Evolutionary conservation across 35 echinoderm and acorn worm genomes (phyloP), one percentile per base, ranked within the genome.

Genomic region (Ptychodera flava): DNA sequence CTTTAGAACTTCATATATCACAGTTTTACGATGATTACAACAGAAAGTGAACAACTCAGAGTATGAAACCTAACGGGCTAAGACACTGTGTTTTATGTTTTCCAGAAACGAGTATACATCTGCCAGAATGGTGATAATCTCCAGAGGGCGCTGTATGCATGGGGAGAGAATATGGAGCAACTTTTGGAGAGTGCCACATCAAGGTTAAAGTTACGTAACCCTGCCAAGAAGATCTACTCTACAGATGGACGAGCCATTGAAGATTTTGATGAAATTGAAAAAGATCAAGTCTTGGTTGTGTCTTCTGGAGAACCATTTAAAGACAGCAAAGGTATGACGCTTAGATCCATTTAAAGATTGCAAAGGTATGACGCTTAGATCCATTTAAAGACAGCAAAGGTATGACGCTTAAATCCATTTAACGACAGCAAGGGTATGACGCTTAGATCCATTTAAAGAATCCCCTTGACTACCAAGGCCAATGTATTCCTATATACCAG

Each of bases 271-370:
- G 92, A 97, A 31, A 77, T 97, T 28, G 30, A 64, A 31, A 30
- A 92, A 80, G 95, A 97, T 78, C 79, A 93, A 32, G 83, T 97
- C 34, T 78, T 93, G 30, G 93, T 89, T 77, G 92, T 89, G 37
- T 91, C 95, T 0, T 79, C 81, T 27, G 90, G 92, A 27, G 92
- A 91, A 29, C 38, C 82, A 15, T 92, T 92, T 31, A 97, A 87
- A 76, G 92, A 92, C 81, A 83, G 82, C 36, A 97, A 89, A 88
- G 87, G 95, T 97, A n/a, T n/a, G n/a, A n/a, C n/a, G n/a, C n/a
- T n/a, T n/a, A n/a, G n/a, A n/a, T n/a, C n/a, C n/a, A n/a, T n/a
- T n/a, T n/a, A n/a, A n/a, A n/a, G n/a, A n/a, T n/a, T n/a, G n/a
- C n/a, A n/a, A n/a, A n/a, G n/a, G n/a, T n/a, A n/a, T n/a, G n/a